Percentiles rank a stretch among this genome's conserved stretches.
These are phyloP conservation scores for Zoanthus solanderi DNA, from an alignment of 92 coral and sea anemone genomes.

Conservation along the genomic window DNA sequence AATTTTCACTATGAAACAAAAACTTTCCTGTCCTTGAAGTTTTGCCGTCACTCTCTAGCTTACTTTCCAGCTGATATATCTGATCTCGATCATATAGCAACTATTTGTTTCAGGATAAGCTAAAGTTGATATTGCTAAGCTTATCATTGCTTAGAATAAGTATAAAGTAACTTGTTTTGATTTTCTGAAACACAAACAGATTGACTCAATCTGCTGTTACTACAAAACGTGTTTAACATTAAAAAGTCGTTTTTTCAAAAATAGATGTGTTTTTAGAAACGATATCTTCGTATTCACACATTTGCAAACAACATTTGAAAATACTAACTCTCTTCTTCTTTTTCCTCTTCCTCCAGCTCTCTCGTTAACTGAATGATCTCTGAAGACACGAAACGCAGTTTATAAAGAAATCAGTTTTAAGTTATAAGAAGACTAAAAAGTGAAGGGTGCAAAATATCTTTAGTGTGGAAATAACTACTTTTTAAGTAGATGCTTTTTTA, in stretches of 20 bases:
- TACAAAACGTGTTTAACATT: too few relatives aligned
- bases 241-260: too few relatives aligned
- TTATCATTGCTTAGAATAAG: background rate
- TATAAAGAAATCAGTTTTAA: background rate
- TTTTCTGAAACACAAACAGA: background rate
- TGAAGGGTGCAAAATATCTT: too few relatives aligned
- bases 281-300: too few relatives aligned
- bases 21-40: background rate
- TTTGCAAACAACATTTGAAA: background rate
- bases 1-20: conserved; percentile 16
- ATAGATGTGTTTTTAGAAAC: too few relatives aligned
- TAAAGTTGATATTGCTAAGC: background rate
- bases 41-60: background rate
- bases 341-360: conserved; percentile 38
- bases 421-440: background rate
- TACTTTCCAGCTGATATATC: background rate
- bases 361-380: conserved; percentile 23
- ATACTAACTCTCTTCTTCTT: conserved; percentile 49
- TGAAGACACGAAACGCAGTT: conserved; percentile 11
- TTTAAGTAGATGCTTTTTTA: too few relatives aligned
- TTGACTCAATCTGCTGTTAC: too few relatives aligned
- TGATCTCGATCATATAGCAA: background rate
- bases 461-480: too few relatives aligned
- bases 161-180: background rate
- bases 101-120: background rate